phyloP scores from a whole-genome alignment of 92 coral and sea anemone genomes.

The Bergia puertoricense region DNA sequence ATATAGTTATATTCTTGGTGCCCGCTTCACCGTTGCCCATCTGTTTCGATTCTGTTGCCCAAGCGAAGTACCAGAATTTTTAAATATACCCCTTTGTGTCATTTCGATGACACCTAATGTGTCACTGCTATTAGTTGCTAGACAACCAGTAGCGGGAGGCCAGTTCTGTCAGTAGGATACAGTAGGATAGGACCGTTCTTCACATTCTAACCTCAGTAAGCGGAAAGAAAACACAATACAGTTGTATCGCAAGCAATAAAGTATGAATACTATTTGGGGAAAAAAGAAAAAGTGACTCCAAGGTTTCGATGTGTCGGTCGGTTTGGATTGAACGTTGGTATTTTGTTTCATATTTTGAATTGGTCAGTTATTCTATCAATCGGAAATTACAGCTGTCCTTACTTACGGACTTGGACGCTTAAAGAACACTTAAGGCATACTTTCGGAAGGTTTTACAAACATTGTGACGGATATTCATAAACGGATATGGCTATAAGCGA shows the following conservation, averaged over 20 bases:
- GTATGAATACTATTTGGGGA: background rate
- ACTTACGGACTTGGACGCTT: too few species aligned
- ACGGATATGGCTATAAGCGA: too few species aligned
- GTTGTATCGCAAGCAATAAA: background rate
- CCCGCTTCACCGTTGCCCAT: too few species aligned
- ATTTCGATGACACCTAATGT: background rate
- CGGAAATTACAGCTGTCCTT: too few species aligned
- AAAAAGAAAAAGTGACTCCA: background rate
- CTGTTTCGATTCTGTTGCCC: background rate
- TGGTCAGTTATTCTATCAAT: too few species aligned
- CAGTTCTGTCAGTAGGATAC: background rate
- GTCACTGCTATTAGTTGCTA: background rate
- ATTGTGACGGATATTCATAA: too few species aligned
- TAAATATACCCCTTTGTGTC: background rate
- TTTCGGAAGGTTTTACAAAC: too few species aligned
- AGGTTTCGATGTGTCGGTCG: background rate
- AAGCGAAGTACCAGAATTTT: background rate
- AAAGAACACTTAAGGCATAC: too few species aligned
- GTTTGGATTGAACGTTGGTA: too few species aligned
- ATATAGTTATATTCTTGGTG: too few species aligned
- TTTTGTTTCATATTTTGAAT: too few species aligned
- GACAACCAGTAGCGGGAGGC: background rate
- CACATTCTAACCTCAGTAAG: background rate
- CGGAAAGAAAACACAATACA: too few species aligned
- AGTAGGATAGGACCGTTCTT: background rate